These are phyloP conservation scores for Tipula confusa DNA, from an alignment of 2,888 invertebrate genomes.

Conservation along the genomic window DNA sequence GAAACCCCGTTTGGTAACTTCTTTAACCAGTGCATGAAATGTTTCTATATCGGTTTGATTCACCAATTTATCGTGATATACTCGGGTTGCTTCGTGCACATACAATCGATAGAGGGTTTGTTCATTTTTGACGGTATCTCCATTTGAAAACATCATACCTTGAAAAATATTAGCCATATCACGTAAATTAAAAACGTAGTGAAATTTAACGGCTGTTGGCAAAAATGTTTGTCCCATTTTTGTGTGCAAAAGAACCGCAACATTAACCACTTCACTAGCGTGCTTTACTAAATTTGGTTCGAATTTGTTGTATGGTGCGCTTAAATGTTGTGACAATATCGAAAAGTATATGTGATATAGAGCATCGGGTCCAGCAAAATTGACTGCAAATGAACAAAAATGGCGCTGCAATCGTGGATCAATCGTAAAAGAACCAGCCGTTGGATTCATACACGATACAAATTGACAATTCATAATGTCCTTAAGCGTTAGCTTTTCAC, in stretches of 20 bases:
- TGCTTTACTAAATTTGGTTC: slow-evolving; percentile 55
- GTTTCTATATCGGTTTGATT: slow-evolving; percentile 70
- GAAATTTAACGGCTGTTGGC: slow-evolving; percentile 92
- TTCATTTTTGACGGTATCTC: slow-evolving; percentile 66
- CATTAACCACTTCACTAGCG: slow-evolving; percentile 59
- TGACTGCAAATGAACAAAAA: slow-evolving; percentile 80
- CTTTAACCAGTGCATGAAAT: slow-evolving; percentile 68
- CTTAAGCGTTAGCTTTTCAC: slow-evolving; percentile 76
- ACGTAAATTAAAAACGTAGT: slow-evolving; percentile 88
- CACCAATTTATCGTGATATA: slow-evolving; percentile 87
- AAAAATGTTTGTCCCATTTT: slow-evolving; percentile 73
- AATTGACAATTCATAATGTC: slow-evolving; percentile 93
- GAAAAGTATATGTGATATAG: slow-evolving; percentile 78
- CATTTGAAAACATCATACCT: slow-evolving; percentile 79
- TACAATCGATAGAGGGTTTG: slow-evolving; percentile 75
- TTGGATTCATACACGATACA: slow-evolving; percentile 94
- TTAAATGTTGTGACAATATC: slow-evolving; percentile 74
- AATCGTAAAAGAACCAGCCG: slow-evolving; percentile 91
- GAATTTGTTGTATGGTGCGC: slow-evolving; percentile 64
- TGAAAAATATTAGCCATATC: slow-evolving; percentile 93
- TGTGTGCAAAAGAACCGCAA: slow-evolving; percentile 71
- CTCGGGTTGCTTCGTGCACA: slow-evolving; percentile 85
- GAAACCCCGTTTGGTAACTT: slow-evolving; percentile 73
- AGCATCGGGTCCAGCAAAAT: slow-evolving; percentile 78
- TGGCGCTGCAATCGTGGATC: slow-evolving; percentile 84